Percentiles rank a stretch among this genome's conserved stretches.
Evolutionary conservation across 1,140 invertebrate genomes (phyloP).

Genomic region (Polypedilum vanderplanki): DNA sequence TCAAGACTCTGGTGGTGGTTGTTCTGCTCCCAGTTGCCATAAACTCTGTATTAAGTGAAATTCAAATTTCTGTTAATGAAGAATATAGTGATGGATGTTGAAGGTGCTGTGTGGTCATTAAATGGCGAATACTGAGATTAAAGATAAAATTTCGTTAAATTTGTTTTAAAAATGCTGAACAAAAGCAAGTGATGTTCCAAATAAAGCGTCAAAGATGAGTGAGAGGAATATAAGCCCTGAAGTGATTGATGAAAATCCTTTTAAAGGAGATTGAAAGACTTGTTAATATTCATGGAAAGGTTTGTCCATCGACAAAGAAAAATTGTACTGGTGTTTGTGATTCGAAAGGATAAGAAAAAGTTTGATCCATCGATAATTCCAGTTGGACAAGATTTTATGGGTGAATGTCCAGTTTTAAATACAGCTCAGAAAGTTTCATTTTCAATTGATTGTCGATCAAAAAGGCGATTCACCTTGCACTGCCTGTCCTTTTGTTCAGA

Average conservation of each 20-base stretch:
- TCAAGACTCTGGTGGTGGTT: conserved; percentile 83
- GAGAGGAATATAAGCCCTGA: conserved; percentile 31
- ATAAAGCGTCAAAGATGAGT: conserved; percentile 37
- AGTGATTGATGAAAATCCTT: conserved; percentile 33
- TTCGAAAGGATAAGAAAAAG: conserved; percentile 20
- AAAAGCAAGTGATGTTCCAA: conserved; percentile 33
- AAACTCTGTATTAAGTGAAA: conserved; percentile 49
- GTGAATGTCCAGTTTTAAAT: conserved; percentile 47
- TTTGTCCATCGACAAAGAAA: conserved; percentile 34
- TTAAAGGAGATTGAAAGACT: conserved; percentile 38
- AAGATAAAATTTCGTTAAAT: conserved; percentile 40
- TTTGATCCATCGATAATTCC: conserved; percentile 45
- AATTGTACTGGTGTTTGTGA: conserved; percentile 34
- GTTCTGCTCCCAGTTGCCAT: conserved; percentile 96
- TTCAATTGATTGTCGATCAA: conserved; percentile 34
- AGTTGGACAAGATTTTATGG: conserved; percentile 49
- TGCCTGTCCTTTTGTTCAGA: conserved; percentile 37
- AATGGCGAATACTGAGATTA: conserved; percentile 69
- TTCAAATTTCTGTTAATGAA: conserved; percentile 33
- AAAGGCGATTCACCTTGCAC: conserved; percentile 33
- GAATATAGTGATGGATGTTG: conserved; percentile 54
- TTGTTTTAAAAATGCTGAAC: conserved; percentile 29
- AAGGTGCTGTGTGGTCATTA: conserved; percentile 86
- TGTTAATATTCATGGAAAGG: conserved; percentile 40
- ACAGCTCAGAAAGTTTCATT: conserved; percentile 37